Base-by-base conservation (phyloP, 2,888 invertebrate species). In the Lampropteryx suffumata region DNA sequence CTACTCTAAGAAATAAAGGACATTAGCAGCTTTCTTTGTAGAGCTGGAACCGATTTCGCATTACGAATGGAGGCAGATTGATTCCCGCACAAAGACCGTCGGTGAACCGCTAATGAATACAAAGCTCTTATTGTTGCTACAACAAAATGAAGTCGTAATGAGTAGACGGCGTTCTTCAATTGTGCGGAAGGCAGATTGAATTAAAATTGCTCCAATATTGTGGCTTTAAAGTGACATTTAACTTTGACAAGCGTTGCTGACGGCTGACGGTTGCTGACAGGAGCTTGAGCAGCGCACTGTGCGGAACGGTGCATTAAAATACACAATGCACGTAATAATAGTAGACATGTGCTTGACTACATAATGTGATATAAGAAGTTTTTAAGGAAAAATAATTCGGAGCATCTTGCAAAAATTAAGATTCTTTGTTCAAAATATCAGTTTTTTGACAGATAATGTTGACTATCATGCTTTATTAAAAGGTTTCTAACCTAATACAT, bases 111-210 rank as follows among this genome's bases (percentile, higher is more conserved):
- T 69, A 71, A 71, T 72, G 82, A 82, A 82, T 82, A 77, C 32
- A 13, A 80, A 82, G 71, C 68, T 73, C 71, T 71, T 71, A 84
- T 89, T 88, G 85, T 89, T 85, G 84, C 84, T 81, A 83, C 74
- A 84, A 83, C 79, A 86, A 88, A 88, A 88, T 88, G 82, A 87
- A 89, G 87, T 73, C 81, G 74, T 87, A 89, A 88, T 89, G 86
- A 88, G 88, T 77, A 71, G 79, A 76, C 69, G 66, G 54, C 62
- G 62, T 67, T 40, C 29, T 36, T 64, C 70, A 70, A 64, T 73
- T 73, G 73, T 69, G 70, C 69, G 68, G 71, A 84, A 82, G 79
- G 71, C 62, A 69, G 77, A 84, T 86, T 86, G 82, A 89, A 89
- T 87, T 50, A 84, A 88, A 88, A 83, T 84, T 82, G 73, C 81